phyloP scores from a whole-genome alignment of 1,140 invertebrate species.

The Zaprionus tsacasi region DNA sequence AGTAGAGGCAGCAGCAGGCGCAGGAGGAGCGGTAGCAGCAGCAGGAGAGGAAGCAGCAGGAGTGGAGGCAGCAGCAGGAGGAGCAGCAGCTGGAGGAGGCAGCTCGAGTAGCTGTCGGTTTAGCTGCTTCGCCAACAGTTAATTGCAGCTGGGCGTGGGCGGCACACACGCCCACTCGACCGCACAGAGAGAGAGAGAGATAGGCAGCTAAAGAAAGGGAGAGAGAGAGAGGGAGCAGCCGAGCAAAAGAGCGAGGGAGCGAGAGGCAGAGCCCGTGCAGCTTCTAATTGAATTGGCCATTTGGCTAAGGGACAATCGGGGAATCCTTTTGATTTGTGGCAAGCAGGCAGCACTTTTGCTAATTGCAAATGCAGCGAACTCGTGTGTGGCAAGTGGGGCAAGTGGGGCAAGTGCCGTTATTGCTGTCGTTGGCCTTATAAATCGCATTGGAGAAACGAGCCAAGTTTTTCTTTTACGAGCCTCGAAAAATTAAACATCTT shows the following conservation, averaged over 20 bases:
- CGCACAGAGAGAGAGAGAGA: not conserved
- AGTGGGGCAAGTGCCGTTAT: slow-evolving; percentile 27
- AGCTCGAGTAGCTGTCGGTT: not conserved
- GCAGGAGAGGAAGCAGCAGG: too few species aligned
- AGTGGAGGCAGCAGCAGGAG: not conserved
- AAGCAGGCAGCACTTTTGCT: slow-evolving; percentile 60
- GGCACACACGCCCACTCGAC: not conserved
- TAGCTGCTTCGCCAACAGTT: slow-evolving; percentile 38
- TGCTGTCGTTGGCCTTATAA: slow-evolving; percentile 70
- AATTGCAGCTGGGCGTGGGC: slow-evolving; percentile 34
- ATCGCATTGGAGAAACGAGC: slow-evolving; percentile 60
- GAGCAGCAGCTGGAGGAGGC: not conserved
- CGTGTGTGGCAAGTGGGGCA: not conserved
- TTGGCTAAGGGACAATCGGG: slow-evolving; percentile 46
- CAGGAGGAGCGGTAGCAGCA: not conserved
- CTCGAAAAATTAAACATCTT: slow-evolving; percentile 30
- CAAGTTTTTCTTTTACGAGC: slow-evolving; percentile 63
- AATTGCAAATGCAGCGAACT: slow-evolving; percentile 52
- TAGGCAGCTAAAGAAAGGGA: not conserved
- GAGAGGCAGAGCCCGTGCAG: slow-evolving; percentile 56
- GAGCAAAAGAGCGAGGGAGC: slow-evolving; percentile 4
- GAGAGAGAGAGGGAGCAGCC: slow-evolving; percentile 16
- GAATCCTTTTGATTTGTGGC: slow-evolving; percentile 47
- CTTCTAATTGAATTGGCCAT: slow-evolving; percentile 57
- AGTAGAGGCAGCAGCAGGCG: not conserved